Evolutionary conservation across 2,113 vertebrate genomes (phyloP).

Genomic region (Herpailurus yagouaroundi): DNA sequence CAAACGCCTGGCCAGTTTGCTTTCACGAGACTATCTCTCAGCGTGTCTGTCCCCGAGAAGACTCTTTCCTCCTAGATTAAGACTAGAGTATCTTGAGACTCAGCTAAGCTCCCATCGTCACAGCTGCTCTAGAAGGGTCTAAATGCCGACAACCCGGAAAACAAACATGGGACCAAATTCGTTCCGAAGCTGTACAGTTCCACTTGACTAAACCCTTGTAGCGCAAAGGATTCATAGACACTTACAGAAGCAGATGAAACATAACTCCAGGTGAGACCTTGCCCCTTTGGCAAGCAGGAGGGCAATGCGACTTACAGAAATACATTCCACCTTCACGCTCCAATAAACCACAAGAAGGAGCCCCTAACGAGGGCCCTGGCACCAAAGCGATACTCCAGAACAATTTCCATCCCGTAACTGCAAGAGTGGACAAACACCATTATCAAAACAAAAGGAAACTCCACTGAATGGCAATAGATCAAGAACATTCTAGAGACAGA

Average conservation of each 20-base stretch:
- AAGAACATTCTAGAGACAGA: not conserved
- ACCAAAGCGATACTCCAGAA: not conserved
- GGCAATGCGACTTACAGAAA: not conserved
- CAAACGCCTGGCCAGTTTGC: not conserved
- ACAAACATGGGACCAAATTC: not conserved
- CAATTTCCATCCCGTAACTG: not conserved
- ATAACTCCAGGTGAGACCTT: not conserved
- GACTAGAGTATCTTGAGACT: not conserved
- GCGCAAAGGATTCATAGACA: not conserved
- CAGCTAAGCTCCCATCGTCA: not conserved
- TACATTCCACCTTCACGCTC: not conserved
- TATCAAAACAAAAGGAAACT: conserved; percentile 25
- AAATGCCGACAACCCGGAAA: not conserved
- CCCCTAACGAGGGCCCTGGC: not conserved
- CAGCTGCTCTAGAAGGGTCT: not conserved
- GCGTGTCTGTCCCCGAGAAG: not conserved
- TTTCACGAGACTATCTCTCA: not conserved
- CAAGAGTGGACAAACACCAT: not conserved
- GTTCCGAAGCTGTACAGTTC: not conserved
- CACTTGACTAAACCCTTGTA: not conserved
- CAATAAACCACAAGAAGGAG: not conserved
- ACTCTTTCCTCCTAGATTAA: not conserved
- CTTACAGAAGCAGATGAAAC: not conserved
- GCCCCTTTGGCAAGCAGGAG: conserved; percentile 24
- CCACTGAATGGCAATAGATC: not conserved